Conservation (phyloP, 2,113 vertebrate species). For the Uria lomvia region DNA sequence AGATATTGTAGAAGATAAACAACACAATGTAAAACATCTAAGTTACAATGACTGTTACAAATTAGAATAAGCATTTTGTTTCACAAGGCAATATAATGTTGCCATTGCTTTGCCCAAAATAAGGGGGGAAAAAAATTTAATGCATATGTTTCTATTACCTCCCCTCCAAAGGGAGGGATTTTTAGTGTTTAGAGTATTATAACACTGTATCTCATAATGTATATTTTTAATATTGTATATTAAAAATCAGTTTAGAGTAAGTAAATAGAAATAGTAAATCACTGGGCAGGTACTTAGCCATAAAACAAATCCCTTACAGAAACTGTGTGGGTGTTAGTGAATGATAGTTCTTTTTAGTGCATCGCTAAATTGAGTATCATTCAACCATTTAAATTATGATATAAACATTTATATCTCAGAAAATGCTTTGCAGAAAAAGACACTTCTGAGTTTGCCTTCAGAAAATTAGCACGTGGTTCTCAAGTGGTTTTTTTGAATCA, state of each 20-base stretch:
- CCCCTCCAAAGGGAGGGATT: neutral
- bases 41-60: neutral
- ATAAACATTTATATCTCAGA: neutral
- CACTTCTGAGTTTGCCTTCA: neutral
- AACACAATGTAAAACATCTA: accelerated
- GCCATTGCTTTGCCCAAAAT: neutral
- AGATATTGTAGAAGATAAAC: neutral
- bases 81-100: neutral
- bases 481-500: neutral
- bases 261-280: neutral
- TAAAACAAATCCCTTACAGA: neutral
- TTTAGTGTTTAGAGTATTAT: neutral
- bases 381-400: neutral
- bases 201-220: neutral
- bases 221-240: neutral
- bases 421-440: neutral
- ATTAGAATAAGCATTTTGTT: neutral
- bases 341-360: neutral
- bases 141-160: neutral
- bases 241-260: neutral
- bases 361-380: neutral
- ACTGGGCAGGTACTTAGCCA: neutral
- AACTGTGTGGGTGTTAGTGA: neutral
- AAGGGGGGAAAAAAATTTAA: neutral
- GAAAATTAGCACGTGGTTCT: neutral